Evolutionary conservation across 2,113 vertebrate genomes (phyloP).

Genomic region (Lonchura striata): DNA sequence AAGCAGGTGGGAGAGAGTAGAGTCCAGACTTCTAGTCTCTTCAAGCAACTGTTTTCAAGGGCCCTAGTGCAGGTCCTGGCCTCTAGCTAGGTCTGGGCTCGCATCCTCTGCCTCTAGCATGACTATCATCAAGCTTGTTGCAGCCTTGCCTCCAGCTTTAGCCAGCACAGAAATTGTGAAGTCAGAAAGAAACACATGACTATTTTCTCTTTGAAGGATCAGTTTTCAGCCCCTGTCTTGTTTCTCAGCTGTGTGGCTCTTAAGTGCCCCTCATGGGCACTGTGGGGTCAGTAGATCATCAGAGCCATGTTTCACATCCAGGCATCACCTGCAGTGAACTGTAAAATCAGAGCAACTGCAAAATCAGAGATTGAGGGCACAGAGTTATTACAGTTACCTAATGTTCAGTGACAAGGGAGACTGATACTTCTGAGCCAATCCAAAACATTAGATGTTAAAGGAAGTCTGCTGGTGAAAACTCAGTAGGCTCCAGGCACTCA

Average conservation of each 20-base stretch:
- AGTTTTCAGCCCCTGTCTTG: not conserved
- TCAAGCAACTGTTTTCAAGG: not conserved
- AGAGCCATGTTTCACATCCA: not conserved
- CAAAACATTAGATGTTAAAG: not conserved
- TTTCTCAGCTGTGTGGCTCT: not conserved
- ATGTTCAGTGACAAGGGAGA: not conserved
- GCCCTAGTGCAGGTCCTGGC: not conserved
- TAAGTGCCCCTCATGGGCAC: not conserved
- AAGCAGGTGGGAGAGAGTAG: not conserved
- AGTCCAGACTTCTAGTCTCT: not conserved
- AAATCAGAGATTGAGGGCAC: not conserved
- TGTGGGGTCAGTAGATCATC: not conserved
- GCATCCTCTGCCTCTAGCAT: not conserved
- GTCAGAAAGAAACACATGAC: not conserved
- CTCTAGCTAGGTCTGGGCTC: not conserved
- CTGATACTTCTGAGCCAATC: not conserved
- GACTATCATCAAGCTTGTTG: not conserved
- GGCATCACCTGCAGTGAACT: not conserved
- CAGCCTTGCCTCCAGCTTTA: not conserved
- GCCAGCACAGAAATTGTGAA: not conserved
- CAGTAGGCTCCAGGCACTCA: not conserved
- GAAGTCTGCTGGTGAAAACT: not conserved
- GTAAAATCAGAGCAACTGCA: not conserved
- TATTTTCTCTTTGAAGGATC: not conserved
- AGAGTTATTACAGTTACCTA: not conserved